These are phyloP conservation scores for Drosophila kurseongensis DNA, from an alignment of 1,140 invertebrate species.

Conservation along the genomic window DNA sequence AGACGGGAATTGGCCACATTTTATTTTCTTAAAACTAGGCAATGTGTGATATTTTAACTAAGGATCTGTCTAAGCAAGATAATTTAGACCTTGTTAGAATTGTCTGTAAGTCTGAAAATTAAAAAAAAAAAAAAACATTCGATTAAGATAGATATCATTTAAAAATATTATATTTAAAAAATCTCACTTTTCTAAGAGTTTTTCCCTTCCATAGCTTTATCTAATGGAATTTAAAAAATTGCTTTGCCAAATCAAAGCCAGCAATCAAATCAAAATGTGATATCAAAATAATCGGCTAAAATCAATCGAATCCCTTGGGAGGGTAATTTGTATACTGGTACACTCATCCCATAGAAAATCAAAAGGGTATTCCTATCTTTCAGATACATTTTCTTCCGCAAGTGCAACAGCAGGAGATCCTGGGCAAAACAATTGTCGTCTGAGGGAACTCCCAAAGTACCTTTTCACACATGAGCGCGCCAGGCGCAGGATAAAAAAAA, in stretches of 20 bases:
- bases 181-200: no score
- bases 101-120: neutral
- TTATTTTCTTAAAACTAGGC: neutral
- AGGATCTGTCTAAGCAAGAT: no score
- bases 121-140: neutral
- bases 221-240: neutral
- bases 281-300: conserved; percentile 28
- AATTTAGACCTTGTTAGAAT: neutral
- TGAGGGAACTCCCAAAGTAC: conserved; percentile 64
- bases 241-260: neutral
- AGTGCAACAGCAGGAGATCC: conserved; percentile 53
- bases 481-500: conserved; percentile 15
- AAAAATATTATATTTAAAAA: neutral
- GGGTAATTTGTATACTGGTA: conserved; percentile 38
- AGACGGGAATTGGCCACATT: neutral
- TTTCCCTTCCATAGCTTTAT: no score
- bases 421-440: conserved; percentile 45
- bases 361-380: conserved; percentile 14
- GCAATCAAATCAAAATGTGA: conserved; percentile 22
- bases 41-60: neutral
- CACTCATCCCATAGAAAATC: conserved; percentile 4
- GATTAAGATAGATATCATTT: no score
- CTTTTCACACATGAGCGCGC: conserved; percentile 82
- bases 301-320: conserved; percentile 28
- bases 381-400: conserved; percentile 17